phyloP scores from a whole-genome alignment of 2,113 vertebrate genomes.

The Gobio gobio region DNA sequence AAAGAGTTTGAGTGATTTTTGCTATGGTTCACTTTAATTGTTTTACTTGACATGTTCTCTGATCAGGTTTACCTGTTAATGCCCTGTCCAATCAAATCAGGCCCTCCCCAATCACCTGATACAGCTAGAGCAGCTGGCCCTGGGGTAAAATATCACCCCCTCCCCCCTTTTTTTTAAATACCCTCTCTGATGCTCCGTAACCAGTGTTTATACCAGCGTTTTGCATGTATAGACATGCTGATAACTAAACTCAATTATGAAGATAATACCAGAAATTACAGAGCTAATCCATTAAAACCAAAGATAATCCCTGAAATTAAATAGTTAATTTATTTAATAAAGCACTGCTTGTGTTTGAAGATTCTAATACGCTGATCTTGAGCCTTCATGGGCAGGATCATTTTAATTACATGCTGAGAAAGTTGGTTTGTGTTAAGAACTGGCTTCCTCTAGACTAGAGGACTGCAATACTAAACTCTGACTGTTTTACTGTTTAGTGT shows the following conservation, averaged over 20 bases:
- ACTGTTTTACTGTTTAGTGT: not conserved
- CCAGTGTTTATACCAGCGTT: not conserved
- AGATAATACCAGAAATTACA: conserved; percentile 10
- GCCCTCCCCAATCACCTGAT: conserved; percentile 34
- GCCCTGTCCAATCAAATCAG: conserved; percentile 40
- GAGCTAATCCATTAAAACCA: conserved; percentile 28
- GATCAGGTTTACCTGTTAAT: conserved; percentile 54
- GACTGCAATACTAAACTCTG: not conserved
- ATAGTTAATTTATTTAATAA: not conserved
- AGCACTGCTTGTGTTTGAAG: not conserved
- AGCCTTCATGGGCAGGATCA: not conserved
- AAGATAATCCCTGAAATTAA: not conserved
- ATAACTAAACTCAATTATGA: not conserved
- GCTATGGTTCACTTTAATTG: not conserved
- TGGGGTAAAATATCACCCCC: conserved; percentile 46
- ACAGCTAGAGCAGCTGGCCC: conserved; percentile 44
- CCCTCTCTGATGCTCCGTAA: not conserved
- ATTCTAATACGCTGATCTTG: not conserved
- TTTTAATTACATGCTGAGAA: conserved; percentile 19
- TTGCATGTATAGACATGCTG: conserved; percentile 22
- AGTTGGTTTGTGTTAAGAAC: not conserved
- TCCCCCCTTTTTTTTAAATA: not conserved
- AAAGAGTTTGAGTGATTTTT: not conserved
- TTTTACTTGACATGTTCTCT: conserved; percentile 42
- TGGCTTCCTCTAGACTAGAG: not conserved